Evolutionary conservation across 2,888 invertebrate genomes (phyloP), one percentile per base, ranked within the genome.

Genomic region (Tetropium fuscum): DNA sequence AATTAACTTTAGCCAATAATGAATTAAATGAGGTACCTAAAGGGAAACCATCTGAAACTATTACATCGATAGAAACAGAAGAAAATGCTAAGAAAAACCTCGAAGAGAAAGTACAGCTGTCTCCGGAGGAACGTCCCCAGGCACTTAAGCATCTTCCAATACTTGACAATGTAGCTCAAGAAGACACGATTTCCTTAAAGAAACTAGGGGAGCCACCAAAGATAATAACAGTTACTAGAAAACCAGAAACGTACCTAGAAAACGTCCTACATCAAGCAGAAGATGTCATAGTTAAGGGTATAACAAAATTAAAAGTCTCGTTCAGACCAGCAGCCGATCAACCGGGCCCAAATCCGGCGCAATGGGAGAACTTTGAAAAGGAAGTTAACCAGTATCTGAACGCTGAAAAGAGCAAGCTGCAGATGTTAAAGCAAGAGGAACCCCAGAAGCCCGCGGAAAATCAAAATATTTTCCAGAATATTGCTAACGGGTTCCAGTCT

Each of bases 61-160:
- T 30, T 3, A n/a, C 10, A n/a, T n/a, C 11, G 8, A 13, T 22
- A 10, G 20, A 45, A 6, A n/a, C 38, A 7, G 36, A 55, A 10
- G 10, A n/a, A n/a, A 15, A n/a, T n/a, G 44, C 43, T 8, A 58
- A 63, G 6, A 70, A 71, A 56, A 78, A 78, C 63, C 64, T 77
- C 22, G 72, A 74, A 15, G 76, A 70, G 38, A 76, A 75, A 58
- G 64, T 75, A n/a, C 76, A 78, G 60, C 56, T 74, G 27, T 69
- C 71, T 11, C 49, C 64, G 2, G 70, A 70, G 6, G 63, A 72
- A 18, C 47, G 68, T 8, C 40, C 27, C 2, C 49, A 62, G 34
- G 58, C 57, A 4, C 11, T 57, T 8, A 68, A 64, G 41, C 62
- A 58, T 56, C 34, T 64, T 1, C 60, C 63, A 1, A 20, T 58